Evolutionary conservation across 1,140 invertebrate species (phyloP).

Genomic region (Mya arenaria): DNA sequence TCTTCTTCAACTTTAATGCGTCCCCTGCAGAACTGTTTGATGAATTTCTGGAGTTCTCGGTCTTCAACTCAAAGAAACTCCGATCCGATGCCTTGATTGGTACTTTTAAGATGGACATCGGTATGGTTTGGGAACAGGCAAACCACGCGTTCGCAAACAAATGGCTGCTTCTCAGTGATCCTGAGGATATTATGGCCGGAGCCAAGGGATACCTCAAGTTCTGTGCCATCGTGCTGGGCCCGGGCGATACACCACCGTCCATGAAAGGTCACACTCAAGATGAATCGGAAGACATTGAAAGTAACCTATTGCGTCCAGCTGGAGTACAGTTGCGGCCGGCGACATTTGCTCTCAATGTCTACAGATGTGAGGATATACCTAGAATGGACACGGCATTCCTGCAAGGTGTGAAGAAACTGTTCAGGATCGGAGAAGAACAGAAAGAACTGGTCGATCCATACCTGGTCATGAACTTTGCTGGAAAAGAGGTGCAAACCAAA

Average conservation of each 20-base stretch:
- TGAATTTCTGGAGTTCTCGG: slow-evolving; percentile 66
- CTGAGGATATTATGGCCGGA: slow-evolving; percentile 80
- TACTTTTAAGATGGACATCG: slow-evolving; percentile 81
- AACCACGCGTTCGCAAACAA: slow-evolving; percentile 81
- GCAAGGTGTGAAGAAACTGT: slow-evolving; percentile 81
- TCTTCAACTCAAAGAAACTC: slow-evolving; percentile 80
- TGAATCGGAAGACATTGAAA: slow-evolving; percentile 81
- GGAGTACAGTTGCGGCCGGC: slow-evolving; percentile 81
- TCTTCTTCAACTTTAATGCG: slow-evolving; percentile 82
- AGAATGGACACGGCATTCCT: slow-evolving; percentile 82
- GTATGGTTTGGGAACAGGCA: slow-evolving; percentile 80
- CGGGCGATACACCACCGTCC: slow-evolving; percentile 81
- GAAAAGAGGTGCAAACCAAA: slow-evolving; percentile 81
- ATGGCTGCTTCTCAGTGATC: slow-evolving; percentile 82
- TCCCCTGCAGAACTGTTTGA: slow-evolving; percentile 81
- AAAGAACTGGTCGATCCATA: slow-evolving; percentile 83
- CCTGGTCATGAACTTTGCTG: slow-evolving; percentile 81
- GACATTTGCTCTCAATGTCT: slow-evolving; percentile 80
- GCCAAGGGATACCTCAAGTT: slow-evolving; percentile 83
- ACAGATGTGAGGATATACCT: slow-evolving; percentile 81
- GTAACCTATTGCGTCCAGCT: slow-evolving; percentile 81
- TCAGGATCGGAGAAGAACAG: slow-evolving; percentile 78
- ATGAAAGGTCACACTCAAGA: slow-evolving; percentile 63
- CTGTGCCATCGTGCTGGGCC: slow-evolving; percentile 80
- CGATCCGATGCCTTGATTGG: slow-evolving; percentile 81